Base-by-base conservation (phyloP, 2,113 vertebrate genomes). In the Anguilla rostrata region DNA sequence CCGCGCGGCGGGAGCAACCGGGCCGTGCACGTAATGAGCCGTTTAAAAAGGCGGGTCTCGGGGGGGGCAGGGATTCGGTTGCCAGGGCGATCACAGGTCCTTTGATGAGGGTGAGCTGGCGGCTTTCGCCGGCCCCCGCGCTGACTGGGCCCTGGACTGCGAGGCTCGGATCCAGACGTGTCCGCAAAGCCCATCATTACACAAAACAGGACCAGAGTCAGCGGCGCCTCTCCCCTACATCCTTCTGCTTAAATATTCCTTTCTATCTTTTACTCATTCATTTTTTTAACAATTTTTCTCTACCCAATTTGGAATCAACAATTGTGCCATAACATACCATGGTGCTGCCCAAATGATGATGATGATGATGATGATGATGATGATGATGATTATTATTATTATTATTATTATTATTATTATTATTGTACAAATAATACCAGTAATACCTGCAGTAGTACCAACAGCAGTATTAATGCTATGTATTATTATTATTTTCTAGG, bases 1-100 rank as follows among this genome's bases (percentile, higher is more conserved):
- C 20, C 81, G 63, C 22, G 39, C 78, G 43, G 71, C 12, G 22
- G 39, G 63, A 78, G 26, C 63, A 2, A 88, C 88, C 83, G n/a
- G n/a, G 81, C 87, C 81, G 88, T 49, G 80, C 87, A 85, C 84
- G 78, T 87, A 89, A 93, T 88, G 60, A 91, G 86, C 84, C 87
- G 83, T 84, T 89, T 83, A 57, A 91, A 87, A 87, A 78, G 71
- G 18, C 18, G 12, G 85, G 85, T 79, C 39, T 12, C 57, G 0
- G 57, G n/a, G 0, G 57, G n/a, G 14, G 39, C n/a, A n/a, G 49
- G 86, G 82, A 78, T 84, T 29, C 34, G 26, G 20, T 0, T 41
- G 78, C 75, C 80, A 57, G 46, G 20, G 56, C 5, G 8, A 79
- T 78, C 29, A 18, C 41, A 46, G 49, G 40, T 14, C 43, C 40